Base-by-base conservation (phyloP, 2,113 vertebrate genomes). In the Peromyscus maniculatus region DNA sequence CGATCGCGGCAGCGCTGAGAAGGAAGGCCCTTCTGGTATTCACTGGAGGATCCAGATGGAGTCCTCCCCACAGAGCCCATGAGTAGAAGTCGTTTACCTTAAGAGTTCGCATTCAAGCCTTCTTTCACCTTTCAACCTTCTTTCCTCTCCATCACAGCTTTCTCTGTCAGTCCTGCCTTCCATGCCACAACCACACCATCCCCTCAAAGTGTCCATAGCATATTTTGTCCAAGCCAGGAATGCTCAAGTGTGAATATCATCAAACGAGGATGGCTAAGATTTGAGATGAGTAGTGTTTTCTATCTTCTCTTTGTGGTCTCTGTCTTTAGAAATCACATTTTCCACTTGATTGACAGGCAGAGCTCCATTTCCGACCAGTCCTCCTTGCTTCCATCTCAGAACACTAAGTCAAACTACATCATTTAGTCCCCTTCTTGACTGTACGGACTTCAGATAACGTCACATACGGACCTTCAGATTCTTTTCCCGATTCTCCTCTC, bases 1-100 rank as follows among this genome's bases (percentile, higher is more conserved):
- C 31, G 36, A 52, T 39, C 66, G 33, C 74, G 28, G 83, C 13
- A 62, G 26, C 13, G 62, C 16, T 77, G 43, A 77, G n/a, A 88
- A 86, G 22, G 74, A 92, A 90, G 64, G 77, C 33, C 28, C 75
- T 80, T 62, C 87, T 39, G 6, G 52, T 89, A 67, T 89, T 92
- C 57, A 11, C 8, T 74, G 28, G 59, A 62, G 79, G 9, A 82
- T 90, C 55, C 62, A 91, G 36, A 91, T 89, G 59, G 72, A 93
- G 49, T 46, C 28, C 28, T 94, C 39, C 22, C 36, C 67, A 15
- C 3, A 69, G 39, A 21, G 19, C 9, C 49, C 13, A 8, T 1
- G 11, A 86, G 5, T 33, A 22, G n/a, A 95, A 79, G n/a, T 52
- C 33, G 87, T 78, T 57, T 93, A 82, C 22, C 15, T 28, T 71